Conservation (phyloP, 2,888 invertebrate species). For the Pachycephus smyrnensis region DNA sequence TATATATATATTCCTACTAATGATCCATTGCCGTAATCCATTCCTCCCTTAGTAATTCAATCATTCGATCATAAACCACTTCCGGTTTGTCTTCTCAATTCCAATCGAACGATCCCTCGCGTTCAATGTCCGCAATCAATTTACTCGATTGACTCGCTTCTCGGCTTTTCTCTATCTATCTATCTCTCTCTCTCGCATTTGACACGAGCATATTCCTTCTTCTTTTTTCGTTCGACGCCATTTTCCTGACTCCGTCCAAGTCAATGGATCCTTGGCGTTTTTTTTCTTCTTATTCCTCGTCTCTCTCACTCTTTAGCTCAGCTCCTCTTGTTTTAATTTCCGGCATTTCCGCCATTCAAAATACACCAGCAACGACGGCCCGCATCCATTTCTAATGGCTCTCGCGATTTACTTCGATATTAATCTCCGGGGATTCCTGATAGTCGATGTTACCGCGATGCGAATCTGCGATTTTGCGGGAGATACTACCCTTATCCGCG, state of each 20-base stretch:
- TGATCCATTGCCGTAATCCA: neutral
- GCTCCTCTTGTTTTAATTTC: neutral
- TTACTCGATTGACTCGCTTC: neutral
- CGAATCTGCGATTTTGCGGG: neutral
- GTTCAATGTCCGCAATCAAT: neutral
- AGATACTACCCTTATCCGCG: neutral
- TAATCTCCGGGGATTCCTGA: neutral
- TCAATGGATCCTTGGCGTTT: too few species aligned
- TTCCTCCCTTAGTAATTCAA: neutral
- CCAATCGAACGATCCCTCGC: neutral
- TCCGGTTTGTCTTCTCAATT: neutral
- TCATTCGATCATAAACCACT: neutral
- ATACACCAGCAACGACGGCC: neutral
- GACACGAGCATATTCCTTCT: too few species aligned
- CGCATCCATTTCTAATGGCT: neutral
- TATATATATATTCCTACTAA: neutral
- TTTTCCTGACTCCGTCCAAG: too few species aligned
- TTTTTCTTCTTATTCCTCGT: too few species aligned
- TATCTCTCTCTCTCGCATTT: too few species aligned
- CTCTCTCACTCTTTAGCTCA: too few species aligned
- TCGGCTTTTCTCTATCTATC: neutral
- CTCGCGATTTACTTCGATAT: neutral
- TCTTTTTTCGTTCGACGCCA: too few species aligned
- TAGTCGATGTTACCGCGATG: neutral
- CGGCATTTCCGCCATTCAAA: neutral